Percentiles rank a stretch among this genome's conserved stretches.
Evolutionary conservation across 2,113 vertebrate species (phyloP).

Genomic region (Rynchops niger): DNA sequence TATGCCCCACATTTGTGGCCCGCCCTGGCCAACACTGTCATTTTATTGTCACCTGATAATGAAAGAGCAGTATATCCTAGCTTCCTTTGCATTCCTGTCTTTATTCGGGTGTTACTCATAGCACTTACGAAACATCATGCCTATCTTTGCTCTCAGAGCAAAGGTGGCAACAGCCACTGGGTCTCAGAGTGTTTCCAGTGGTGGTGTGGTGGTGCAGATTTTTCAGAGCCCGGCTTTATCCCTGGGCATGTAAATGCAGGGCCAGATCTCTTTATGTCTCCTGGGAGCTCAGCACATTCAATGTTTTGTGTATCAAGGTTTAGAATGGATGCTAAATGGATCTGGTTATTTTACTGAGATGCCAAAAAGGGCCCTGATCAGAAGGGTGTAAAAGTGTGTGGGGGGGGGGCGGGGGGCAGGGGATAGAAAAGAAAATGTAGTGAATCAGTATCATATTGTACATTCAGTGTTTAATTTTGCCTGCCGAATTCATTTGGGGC

Average conservation of each 20-base stretch:
- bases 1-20: background rate
- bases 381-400: background rate
- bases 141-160: background rate
- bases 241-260: background rate
- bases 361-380: background rate
- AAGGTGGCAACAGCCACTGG: background rate
- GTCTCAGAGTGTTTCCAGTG: background rate
- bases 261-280: background rate
- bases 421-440: background rate
- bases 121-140: background rate
- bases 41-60: rapidly evolving
- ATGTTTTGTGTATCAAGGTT: background rate
- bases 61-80: background rate
- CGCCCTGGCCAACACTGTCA: rapidly evolving
- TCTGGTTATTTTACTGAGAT: background rate
- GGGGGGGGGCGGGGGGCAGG: too few species aligned
- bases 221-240: background rate
- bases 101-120: rapidly evolving
- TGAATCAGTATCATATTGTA: background rate
- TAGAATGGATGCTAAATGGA: background rate
- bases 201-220: background rate
- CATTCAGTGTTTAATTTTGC: background rate
- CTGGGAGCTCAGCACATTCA: background rate
- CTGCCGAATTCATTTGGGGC: background rate
- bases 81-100: background rate